phyloP scores from a whole-genome alignment of 2,888 invertebrate species.

The Pollenia labialis region DNA sequence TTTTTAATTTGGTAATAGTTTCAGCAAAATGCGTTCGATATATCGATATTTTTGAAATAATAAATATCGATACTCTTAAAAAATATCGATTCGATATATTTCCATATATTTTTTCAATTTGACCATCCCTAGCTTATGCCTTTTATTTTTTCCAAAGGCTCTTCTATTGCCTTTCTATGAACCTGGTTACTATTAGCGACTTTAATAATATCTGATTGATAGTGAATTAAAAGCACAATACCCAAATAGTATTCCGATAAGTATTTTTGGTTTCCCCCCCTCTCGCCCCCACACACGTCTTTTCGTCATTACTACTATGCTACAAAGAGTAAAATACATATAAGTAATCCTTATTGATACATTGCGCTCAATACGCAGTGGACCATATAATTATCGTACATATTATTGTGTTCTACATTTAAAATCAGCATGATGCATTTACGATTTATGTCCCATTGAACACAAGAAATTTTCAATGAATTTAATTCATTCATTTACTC shows the following conservation, averaged over 20 bases:
- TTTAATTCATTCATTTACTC: no score
- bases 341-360: constrained; percentile 64
- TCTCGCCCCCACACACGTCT: background rate
- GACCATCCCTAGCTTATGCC: background rate
- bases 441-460: no score
- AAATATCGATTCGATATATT: no score
- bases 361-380: constrained; percentile 56
- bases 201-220: constrained; percentile 10
- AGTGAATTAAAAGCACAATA: constrained; percentile 26
- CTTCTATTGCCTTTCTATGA: background rate
- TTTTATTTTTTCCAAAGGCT: background rate
- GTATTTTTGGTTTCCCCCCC: background rate
- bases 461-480: no score
- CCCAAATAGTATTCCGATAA: constrained; percentile 19
- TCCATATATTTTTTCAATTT: no score
- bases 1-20: no score
- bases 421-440: constrained; percentile 21
- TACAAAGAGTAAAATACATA: background rate
- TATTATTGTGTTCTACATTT: constrained; percentile 22
- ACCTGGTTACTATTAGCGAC: constrained; percentile 23
- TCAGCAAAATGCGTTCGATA: no score
- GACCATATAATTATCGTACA: constrained; percentile 56
- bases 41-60: no score
- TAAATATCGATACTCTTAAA: no score
- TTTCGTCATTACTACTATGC: background rate